These are phyloP conservation scores for Porites divaricata DNA, from an alignment of 92 coral and sea anemone genomes.

Conservation along the genomic window DNA sequence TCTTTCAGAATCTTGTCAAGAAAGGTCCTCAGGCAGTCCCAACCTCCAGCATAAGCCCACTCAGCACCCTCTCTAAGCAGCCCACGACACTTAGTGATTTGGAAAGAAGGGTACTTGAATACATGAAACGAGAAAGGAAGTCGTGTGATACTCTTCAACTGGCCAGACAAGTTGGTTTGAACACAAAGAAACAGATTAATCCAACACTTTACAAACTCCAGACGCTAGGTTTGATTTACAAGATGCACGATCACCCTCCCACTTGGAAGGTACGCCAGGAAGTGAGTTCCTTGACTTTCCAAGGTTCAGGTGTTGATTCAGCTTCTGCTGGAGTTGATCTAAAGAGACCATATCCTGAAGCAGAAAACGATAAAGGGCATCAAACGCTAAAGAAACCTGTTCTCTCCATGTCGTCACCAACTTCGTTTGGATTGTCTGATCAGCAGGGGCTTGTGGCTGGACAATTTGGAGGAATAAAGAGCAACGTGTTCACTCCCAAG, in stretches of 20 bases:
- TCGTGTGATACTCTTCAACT: conserved; percentile 74
- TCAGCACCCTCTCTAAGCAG: conserved; percentile 15
- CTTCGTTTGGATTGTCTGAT: not conserved
- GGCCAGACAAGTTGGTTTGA: conserved; percentile 65
- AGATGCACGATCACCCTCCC: conserved; percentile 93
- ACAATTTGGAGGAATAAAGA: not conserved
- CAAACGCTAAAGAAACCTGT: not conserved
- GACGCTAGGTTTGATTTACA: conserved; percentile 69
- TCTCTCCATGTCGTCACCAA: not conserved
- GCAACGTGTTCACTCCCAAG: conserved; percentile 6
- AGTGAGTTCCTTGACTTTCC: conserved; percentile 38
- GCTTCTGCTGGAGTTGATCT: not conserved
- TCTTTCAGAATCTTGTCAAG: conserved; percentile 54
- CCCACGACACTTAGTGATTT: conserved; percentile 43
- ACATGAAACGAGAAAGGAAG: conserved; percentile 72
- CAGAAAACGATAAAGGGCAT: not conserved
- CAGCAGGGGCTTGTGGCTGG: not conserved
- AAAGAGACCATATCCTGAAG: conserved; percentile 13
- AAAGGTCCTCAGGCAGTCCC: conserved; percentile 71
- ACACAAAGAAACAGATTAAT: conserved; percentile 86
- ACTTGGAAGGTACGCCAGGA: conserved; percentile 75
- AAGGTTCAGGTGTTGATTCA: conserved; percentile 13
- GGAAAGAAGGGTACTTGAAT: conserved; percentile 61
- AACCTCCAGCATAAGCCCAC: conserved; percentile 22
- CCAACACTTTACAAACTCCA: conserved; percentile 84